phyloP scores from a whole-genome alignment of 2,888 invertebrate species.

The Cylindroiulus punctatus region DNA sequence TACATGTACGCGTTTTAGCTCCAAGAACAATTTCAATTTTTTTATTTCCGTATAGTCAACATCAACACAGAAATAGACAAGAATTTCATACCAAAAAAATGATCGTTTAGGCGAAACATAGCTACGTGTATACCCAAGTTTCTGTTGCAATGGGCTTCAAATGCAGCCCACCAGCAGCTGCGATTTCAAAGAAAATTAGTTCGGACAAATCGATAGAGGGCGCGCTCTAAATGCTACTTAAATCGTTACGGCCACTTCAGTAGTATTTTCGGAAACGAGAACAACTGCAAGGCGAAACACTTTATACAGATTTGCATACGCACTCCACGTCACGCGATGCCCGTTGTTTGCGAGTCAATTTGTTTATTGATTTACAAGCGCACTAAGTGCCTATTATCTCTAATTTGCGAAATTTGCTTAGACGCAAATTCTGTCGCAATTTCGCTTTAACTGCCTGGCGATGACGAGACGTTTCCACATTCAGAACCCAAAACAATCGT shows the following conservation, averaged over 20 bases:
- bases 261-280: background rate
- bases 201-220: no score
- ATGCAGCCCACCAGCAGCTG: no score
- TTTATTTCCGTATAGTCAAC: background rate
- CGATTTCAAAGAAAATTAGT: no score
- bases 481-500: background rate
- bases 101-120: no score
- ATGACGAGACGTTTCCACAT: background rate
- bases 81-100: background rate
- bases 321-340: background rate
- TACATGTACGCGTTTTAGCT: background rate
- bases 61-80: background rate
- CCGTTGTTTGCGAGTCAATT: constrained; percentile 25
- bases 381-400: constrained; percentile 29
- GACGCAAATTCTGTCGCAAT: background rate
- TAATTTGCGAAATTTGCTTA: constrained; percentile 25
- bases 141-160: no score
- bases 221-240: no score
- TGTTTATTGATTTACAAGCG: constrained; percentile 1
- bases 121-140: no score
- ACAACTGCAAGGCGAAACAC: background rate
- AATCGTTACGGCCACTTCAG: background rate
- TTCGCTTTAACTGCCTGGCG: background rate
- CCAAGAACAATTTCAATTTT: background rate
- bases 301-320: background rate